Conservation (phyloP, 2,888 invertebrate genomes). For the Cephus nigrinus region DNA sequence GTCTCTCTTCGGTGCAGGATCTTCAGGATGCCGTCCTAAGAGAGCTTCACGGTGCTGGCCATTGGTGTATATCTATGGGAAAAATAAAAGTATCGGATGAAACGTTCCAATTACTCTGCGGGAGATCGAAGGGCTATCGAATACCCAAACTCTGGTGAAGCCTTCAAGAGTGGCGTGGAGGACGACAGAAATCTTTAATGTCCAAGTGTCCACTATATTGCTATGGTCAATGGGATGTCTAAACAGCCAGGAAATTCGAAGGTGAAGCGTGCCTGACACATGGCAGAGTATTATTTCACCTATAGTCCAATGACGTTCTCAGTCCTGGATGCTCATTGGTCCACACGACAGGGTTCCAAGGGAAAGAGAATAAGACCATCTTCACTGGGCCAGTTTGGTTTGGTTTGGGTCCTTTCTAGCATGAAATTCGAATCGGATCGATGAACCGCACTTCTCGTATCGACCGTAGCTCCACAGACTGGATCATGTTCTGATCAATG, state of each 20-base stretch:
- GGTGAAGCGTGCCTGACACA: slow-evolving; percentile 11
- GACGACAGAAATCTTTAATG: background rate
- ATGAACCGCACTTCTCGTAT: slow-evolving; percentile 30
- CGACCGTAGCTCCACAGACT: slow-evolving; percentile 9
- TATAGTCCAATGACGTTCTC: background rate
- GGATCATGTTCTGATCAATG: background rate
- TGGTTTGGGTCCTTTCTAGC: background rate
- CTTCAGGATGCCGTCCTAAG: background rate
- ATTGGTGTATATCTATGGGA: background rate
- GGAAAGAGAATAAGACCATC: slow-evolving; percentile 12
- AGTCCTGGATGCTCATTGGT: slow-evolving; percentile 11
- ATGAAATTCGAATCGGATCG: slow-evolving; percentile 34
- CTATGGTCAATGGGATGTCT: background rate
- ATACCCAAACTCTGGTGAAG: background rate
- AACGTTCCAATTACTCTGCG: background rate
- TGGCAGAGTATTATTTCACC: background rate
- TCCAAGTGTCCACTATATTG: background rate
- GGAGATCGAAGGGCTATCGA: background rate
- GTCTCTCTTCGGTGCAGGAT: background rate
- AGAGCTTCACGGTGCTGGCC: background rate
- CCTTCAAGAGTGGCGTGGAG: background rate
- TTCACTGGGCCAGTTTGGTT: slow-evolving; percentile 8
- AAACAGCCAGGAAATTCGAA: slow-evolving; percentile 4
- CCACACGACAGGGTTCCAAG: slow-evolving; percentile 16
- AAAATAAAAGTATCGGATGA: background rate